Conservation (phyloP, 2,888 invertebrate species). For the Heliconius ethilla region DNA sequence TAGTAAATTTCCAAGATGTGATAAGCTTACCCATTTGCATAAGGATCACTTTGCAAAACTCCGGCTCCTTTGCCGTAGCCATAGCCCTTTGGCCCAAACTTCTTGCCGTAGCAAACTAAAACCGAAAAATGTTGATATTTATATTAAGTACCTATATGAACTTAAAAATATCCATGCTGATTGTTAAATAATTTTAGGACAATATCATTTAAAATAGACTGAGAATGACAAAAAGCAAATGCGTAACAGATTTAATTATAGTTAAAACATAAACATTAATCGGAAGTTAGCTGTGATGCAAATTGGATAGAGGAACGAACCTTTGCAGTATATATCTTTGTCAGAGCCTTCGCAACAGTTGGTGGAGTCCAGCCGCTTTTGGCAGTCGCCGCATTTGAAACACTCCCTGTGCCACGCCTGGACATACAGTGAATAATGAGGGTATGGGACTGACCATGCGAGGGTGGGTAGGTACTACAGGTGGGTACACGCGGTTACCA, state of each 20-base stretch:
- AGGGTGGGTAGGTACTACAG: conserved; percentile 50
- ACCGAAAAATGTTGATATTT: background rate
- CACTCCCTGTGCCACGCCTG: conserved; percentile 96
- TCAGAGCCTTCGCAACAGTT: conserved; percentile 97
- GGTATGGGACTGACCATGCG: conserved; percentile 62
- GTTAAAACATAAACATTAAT: conserved; percentile 28
- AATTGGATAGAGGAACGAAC: conserved; percentile 78
- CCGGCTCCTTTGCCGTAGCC: conserved; percentile 98
- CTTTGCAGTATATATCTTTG: conserved; percentile 98
- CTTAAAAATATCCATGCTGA: background rate
- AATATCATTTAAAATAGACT: conserved; percentile 1
- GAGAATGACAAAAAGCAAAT: conserved; percentile 1
- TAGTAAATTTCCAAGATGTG: background rate
- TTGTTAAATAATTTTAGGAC: background rate
- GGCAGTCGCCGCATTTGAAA: conserved; percentile 95
- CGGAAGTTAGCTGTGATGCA: conserved; percentile 36
- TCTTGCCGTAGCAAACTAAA: conserved; percentile 96
- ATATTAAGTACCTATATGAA: background rate
- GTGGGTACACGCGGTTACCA: conserved; percentile 66
- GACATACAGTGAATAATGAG: conserved; percentile 78
- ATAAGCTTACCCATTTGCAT: conserved; percentile 88
- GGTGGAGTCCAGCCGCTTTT: conserved; percentile 93
- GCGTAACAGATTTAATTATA: conserved; percentile 18
- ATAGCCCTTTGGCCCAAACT: conserved; percentile 98
- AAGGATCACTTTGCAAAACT: conserved; percentile 94